Evolutionary conservation across 2,797 vertebrate species (phyloP), one percentile per base, ranked within the genome.

Genomic region (Synaphobranchus kaupii): DNA sequence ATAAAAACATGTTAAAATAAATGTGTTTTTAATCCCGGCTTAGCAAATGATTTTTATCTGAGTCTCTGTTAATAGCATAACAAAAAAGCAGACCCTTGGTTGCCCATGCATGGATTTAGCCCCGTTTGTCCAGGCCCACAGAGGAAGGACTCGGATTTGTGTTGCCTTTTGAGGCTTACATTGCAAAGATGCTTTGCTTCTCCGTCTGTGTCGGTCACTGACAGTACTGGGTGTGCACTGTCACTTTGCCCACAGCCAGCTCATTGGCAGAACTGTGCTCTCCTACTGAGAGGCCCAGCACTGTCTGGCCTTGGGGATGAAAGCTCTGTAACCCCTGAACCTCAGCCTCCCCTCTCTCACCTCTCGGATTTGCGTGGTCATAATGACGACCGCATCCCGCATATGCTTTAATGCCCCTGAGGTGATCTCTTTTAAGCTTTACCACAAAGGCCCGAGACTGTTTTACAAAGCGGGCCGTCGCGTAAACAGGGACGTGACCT

Each of bases 1-100:
- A 86, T 85, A 89, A 60, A 89, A 84, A 88, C 73, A 52, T 85
- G 39, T 84, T 25, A 85, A 89, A 88, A 89, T 86, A 89, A 66
- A 86, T 87, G 85, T 88, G 76, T 80, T 82, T 87, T n/a, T 73
- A 84, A 87, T 87, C 86, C 86, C 31, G 56, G 83, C 63, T 84
- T 84, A 71, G 63, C 48, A 87, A 84, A 84, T 73, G 86, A 87
- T 63, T 84, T 83, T 84, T 87, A 54, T 80, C n/a, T 44, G 28
- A 28, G 31, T 84, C 56, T 31, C 44, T 83, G 80, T 60, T 60
- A 83, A 81, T 86, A 80, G 83, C 63, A 73, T 15, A 73, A 56
- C 6, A 66, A 71, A 84, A 66, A 17, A 83, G 15, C 17, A 0
- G 63, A 50, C 81, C 28, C 86, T 39, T 83, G 80, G 81, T 54